Base-by-base conservation (phyloP, 2,888 invertebrate species). In the Thecocarcelia acutangulata region DNA sequence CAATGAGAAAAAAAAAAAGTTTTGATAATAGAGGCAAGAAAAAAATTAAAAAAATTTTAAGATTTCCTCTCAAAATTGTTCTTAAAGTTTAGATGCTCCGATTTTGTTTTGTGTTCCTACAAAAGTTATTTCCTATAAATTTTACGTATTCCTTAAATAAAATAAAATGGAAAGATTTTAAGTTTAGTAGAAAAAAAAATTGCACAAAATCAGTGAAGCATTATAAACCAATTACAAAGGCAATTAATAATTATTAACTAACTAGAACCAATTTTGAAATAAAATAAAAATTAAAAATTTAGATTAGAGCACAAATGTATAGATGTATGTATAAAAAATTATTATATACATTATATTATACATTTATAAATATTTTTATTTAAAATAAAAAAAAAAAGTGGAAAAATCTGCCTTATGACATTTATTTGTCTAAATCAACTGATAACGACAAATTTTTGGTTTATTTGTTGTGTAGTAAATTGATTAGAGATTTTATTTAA, bases 211-310 rank as follows among this genome's bases (percentile, higher is more conserved):
- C 85, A 87, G 80, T 81, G 87, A 87, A 84, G 88, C 88, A 85
- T 82, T 83, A 80, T 81, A 88, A 88, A 87, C 87, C 86, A 88
- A 89, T 89, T 89, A 89, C 86, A 87, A 83, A 87, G 87, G 85
- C 88, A 89, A 89, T 89, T 89, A 89, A 87, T 87, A 83, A 88
- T 85, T 80, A 84, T 85, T 85, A 89, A 88, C 89, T 87, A 87
- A 88, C 86, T 88, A 88, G 87, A 89, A 89, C 88, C 87, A 87
- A 89, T 89, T 87, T 86, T 86, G 87, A 87, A 80, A 17, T 6
- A 21, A 59, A n/a, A n/a, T n/a, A n/a, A n/a, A n/a, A n/a, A n/a
- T n/a, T n/a, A n/a, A 52, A 15, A 46, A 54, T 50, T 66, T 33
- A 70, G 69, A 78, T 82, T 82, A 82, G 70, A 70, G 77, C 73